Evolutionary conservation across 2,888 invertebrate species (phyloP).

Genomic region (Xestia c-nigrum): DNA sequence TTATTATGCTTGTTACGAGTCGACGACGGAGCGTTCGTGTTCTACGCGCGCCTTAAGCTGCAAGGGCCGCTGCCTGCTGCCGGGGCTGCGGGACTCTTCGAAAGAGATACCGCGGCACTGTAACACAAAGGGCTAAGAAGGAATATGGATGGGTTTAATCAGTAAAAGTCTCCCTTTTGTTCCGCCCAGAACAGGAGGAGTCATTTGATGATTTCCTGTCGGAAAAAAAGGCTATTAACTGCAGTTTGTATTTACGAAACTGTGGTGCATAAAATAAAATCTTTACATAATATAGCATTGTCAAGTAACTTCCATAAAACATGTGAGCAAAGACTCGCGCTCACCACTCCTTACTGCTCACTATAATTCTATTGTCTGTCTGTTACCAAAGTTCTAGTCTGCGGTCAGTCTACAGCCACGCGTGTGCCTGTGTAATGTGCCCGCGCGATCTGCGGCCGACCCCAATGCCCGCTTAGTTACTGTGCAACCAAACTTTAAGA

Average conservation of each 20-base stretch:
- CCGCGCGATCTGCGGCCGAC: conserved; percentile 12
- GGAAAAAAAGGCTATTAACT: too few species aligned
- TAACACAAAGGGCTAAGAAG: too few species aligned
- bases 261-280: neutral
- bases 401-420: neutral
- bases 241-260: neutral
- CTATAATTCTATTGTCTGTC: conserved; percentile 2
- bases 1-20: too few species aligned
- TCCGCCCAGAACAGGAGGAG: too few species aligned
- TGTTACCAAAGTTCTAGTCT: conserved; percentile 14
- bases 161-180: too few species aligned
- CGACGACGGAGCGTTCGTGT: too few species aligned
- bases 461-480: neutral
- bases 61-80: too few species aligned
- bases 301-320: neutral
- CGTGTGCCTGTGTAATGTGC: neutral
- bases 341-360: neutral
- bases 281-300: neutral
- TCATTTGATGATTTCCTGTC: too few species aligned
- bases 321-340: conserved; percentile 1
- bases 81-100: too few species aligned
- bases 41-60: too few species aligned
- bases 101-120: too few species aligned
- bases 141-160: too few species aligned
- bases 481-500: neutral